Base-by-base conservation (phyloP, 2,888 invertebrate genomes). In the Drosophila barbarae region DNA sequence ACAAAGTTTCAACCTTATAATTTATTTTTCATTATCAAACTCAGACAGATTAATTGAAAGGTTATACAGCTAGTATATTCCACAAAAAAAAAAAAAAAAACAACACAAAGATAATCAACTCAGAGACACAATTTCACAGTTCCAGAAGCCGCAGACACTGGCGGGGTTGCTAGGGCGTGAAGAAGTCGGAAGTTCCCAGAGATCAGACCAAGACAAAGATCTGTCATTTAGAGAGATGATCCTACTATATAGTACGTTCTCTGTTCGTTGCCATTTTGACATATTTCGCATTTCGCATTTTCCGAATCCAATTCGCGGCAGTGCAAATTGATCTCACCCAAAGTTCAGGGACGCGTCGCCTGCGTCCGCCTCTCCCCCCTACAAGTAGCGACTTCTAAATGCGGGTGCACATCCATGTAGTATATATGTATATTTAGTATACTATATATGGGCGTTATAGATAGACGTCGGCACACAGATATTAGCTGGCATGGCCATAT, bases 311-410 rank as follows among this genome's bases (percentile, higher is more conserved):
- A 61, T 61, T 67, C 59, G 77, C 72, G 77, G 71, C 77, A 69
- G 80, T 80, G 80, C 77, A 76, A 77, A 78, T 77, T 80, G 76
- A 77, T 77, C 59, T 69, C 55, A 59, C 80, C 73, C 78, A 78
- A 78, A 78, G 78, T 78, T 78, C 78, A 78, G 80, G 78, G 78
- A 65, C 78, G 66, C 21, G n/a, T 5, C 26, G 26, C 5, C 26
- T n/a, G 26, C 21, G 7, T 21, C 21, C 39, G 6, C 7, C 35
- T 23, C 35, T 23, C 32, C 8, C 23, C 50, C 46, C 12, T 23
- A 35, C 30, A 42, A 64, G 28, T 53, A 44, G 38, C 65, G 34
- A 42, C 28, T 23, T 51, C 54, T 13, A 36, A 23, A 63, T 53
- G 44, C 47, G 54, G 53, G 47, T 65, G 47, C 52, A 65, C 41